phyloP scores from a whole-genome alignment of 2,113 vertebrate species.

The Pseudorhombus dupliciocellatus region DNA sequence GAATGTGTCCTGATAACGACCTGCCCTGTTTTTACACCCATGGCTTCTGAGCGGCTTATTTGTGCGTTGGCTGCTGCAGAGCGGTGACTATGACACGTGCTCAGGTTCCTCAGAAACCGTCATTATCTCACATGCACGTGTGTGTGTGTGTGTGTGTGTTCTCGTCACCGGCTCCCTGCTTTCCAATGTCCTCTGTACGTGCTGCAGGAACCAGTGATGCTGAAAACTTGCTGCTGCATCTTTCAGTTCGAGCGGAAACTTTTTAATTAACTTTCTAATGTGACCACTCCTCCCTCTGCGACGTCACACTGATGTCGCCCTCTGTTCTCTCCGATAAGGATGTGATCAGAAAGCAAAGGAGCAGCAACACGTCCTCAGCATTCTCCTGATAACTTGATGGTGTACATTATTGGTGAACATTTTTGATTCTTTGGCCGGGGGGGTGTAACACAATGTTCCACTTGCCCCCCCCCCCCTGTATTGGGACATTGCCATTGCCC shows the following conservation, averaged over 20 bases:
- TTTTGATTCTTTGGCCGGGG: background rate
- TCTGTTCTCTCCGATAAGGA: background rate
- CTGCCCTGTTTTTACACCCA: background rate
- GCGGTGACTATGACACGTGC: background rate
- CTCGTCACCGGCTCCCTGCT: background rate
- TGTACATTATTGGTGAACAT: background rate
- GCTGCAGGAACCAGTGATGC: background rate
- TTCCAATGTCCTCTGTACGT: too few relatives aligned
- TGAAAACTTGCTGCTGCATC: background rate
- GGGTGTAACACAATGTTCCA: conserved; percentile 44
- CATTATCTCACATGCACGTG: conserved; percentile 1
- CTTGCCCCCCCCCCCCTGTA: background rate
- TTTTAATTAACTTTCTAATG: background rate
- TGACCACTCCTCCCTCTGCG: background rate
- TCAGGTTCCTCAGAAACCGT: background rate
- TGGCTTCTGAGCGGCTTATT: background rate
- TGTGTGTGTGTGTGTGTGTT: background rate
- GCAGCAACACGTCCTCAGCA: background rate
- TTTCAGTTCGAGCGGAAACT: background rate
- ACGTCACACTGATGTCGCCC: background rate
- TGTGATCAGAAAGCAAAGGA: background rate
- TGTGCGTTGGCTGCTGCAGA: background rate
- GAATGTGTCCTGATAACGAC: background rate
- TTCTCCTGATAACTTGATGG: background rate
- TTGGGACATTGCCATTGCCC: conserved; percentile 16